Conservation (phyloP, 2,113 vertebrate species). For the Callipepla squamata region DNA sequence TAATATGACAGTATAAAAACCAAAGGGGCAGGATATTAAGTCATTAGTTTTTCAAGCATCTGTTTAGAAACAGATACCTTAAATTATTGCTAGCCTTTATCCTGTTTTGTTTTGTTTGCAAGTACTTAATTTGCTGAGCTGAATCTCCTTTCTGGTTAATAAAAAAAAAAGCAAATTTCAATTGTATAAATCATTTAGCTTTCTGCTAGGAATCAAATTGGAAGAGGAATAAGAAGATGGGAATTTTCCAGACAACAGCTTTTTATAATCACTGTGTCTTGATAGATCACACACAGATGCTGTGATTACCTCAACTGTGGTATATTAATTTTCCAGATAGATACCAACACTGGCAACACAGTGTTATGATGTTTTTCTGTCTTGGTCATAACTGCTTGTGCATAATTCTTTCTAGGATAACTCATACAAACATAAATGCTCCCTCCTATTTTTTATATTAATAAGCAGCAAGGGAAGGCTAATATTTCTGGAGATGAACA, state of each 20-base stretch:
- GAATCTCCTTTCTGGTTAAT: not conserved
- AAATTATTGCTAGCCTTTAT: not conserved
- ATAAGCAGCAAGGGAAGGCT: not conserved
- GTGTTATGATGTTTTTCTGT: not conserved
- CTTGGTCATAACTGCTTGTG: not conserved
- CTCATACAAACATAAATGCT: not conserved
- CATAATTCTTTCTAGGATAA: not conserved
- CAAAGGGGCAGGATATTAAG: not conserved
- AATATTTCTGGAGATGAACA: not conserved
- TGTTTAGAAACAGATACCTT: not conserved
- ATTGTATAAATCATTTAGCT: slow-evolving; percentile 14
- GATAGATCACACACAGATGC: slow-evolving; percentile 18
- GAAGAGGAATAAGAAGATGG: slow-evolving; percentile 1
- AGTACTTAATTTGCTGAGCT: not conserved
- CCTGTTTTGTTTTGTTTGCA: not conserved
- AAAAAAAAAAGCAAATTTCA: slow-evolving; percentile 15
- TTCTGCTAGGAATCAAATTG: slow-evolving; percentile 43
- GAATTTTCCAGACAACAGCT: slow-evolving; percentile 22
- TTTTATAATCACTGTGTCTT: slow-evolving; percentile 17
- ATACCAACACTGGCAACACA: rapidly evolving
- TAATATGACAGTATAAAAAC: not conserved
- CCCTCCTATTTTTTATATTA: not conserved
- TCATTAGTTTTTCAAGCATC: not conserved
- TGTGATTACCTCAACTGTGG: slow-evolving; percentile 9
- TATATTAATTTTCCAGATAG: slow-evolving; percentile 23